Evolutionary conservation across 2,113 vertebrate species (phyloP).

Genomic region (Notiomystis cincta): DNA sequence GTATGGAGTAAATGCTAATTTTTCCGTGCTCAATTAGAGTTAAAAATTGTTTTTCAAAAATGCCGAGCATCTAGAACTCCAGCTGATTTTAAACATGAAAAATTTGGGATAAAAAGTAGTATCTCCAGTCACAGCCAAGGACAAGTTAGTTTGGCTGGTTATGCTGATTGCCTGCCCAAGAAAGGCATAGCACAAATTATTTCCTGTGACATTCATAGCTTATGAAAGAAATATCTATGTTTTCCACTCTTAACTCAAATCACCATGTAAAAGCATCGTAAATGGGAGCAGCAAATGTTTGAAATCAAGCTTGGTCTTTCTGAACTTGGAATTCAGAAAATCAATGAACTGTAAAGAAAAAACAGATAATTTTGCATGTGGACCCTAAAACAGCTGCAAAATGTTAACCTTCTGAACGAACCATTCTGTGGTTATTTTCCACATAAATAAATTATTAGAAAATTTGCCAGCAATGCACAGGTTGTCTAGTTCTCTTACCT

Average conservation of each 20-base stretch:
- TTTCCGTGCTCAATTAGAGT: not conserved
- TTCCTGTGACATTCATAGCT: not conserved
- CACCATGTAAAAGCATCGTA: not conserved
- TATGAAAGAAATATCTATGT: slow-evolving; percentile 19
- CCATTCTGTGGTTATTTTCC: not conserved
- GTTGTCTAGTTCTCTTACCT: not conserved
- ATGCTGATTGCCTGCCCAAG: not conserved
- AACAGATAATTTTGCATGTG: not conserved
- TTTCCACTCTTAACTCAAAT: not conserved
- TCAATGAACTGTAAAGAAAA: not conserved
- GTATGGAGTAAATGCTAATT: not conserved
- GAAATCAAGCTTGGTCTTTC: not conserved
- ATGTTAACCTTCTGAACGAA: not conserved
- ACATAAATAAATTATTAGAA: not conserved
- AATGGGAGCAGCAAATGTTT: not conserved
- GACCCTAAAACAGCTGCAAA: not conserved
- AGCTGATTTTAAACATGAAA: not conserved
- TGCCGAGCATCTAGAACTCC: not conserved
- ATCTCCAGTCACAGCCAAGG: not conserved
- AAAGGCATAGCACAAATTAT: not conserved
- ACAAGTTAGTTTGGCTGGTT: not conserved
- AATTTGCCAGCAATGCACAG: not conserved
- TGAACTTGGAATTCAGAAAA: not conserved
- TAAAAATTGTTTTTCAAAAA: not conserved
- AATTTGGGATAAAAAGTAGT: not conserved